A percentile compares a stretch with the other conserved stretches of the same genome.
These are phyloP conservation scores for Phyllostomus discolor DNA, from an alignment of 2,113 vertebrate genomes.

Conservation along the genomic window DNA sequence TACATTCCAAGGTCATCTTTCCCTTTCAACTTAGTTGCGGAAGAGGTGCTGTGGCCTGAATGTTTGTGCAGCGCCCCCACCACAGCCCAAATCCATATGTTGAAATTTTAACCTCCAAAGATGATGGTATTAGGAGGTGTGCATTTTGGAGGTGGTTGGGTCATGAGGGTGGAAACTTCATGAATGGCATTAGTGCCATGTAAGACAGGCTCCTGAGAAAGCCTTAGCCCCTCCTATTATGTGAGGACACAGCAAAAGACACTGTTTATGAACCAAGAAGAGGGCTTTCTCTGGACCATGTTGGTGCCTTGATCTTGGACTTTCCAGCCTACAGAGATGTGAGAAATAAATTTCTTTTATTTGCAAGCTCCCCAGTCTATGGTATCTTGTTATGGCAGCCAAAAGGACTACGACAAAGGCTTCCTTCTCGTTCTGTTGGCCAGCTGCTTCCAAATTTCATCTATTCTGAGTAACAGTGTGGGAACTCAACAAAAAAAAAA, in stretches of 20 bases:
- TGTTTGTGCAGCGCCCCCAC: neutral
- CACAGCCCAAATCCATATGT: neutral
- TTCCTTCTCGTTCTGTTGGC: neutral
- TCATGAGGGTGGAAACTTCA: neutral
- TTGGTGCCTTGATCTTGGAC: neutral
- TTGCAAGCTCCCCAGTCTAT: neutral
- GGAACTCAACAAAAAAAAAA: neutral
- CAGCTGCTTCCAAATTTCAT: neutral
- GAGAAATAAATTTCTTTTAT: neutral
- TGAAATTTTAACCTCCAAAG: neutral
- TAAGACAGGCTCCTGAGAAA: neutral
- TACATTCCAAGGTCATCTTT: neutral
- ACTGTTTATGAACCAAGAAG: neutral
- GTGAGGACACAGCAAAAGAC: neutral
- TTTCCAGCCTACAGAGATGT: neutral
- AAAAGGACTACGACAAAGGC: neutral
- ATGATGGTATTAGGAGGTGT: neutral
- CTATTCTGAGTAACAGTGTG: neutral
- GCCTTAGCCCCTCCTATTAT: neutral
- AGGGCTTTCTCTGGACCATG: neutral
- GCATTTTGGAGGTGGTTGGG: neutral
- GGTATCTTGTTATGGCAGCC: neutral
- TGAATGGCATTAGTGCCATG: neutral
- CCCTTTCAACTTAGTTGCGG: neutral
- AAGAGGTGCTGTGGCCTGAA: neutral